Evolutionary conservation across 2,888 invertebrate genomes (phyloP), one percentile per base, ranked within the genome.

Genomic region (Leptopilina syphax): DNA sequence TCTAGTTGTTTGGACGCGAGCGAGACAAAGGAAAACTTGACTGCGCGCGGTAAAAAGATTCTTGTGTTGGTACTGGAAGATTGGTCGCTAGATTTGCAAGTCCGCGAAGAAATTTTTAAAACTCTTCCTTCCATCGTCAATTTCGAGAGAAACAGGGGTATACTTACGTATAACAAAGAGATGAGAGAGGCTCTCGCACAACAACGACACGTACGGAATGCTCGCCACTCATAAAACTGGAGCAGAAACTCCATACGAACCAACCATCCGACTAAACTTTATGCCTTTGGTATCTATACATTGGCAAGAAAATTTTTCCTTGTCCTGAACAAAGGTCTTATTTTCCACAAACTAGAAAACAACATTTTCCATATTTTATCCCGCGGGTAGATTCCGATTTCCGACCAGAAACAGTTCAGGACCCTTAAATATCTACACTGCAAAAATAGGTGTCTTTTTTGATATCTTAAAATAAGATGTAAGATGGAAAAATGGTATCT

Each of bases 131-230:
- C 77, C 60, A 79, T 79, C 80, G 76, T 78, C 82, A 82, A 82
- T 82, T 82, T 81, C 81, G 77, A 77, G 76, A 65, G 82, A 70
- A 77, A 80, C 67, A 81, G 77, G 73, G 82, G 70, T 82, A 78
- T 81, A 82, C 79, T 82, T 82, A 82, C 77, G 82, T 67, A 81
- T 70, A 81, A 82, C 79, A 81, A 82, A 82, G 80, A 79, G 79
- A 10, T 50, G 50, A 60, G 18, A 18, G 18, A 18, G 50, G 68
- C 24, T 57, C 44, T 60, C 77, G 77, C 77, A 57, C 73, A 81
- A 79, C 82, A 83, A 80, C 82, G 82, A 83, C 82, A 83, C 81
- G 82, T 81, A 81, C 78, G 82, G 82, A 81, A 82, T 81, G 79
- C 81, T 70, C 54, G 77, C 65, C 79, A 80, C 79, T 82, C 82